Base-by-base conservation (phyloP, 23 tunicate genomes). In the Styela clava region DNA sequence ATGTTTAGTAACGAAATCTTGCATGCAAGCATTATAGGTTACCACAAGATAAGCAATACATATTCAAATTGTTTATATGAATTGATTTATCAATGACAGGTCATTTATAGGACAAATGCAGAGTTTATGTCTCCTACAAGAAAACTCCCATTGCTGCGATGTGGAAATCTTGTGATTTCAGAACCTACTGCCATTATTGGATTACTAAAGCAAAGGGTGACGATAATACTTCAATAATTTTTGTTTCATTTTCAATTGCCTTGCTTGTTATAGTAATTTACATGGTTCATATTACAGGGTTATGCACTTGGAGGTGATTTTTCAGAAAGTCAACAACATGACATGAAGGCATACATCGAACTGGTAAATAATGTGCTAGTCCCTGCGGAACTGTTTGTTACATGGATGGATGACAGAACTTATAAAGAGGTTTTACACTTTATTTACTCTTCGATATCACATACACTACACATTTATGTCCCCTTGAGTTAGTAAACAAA, bases 121-220 rank as follows among this genome's bases (percentile, higher is more conserved):
- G 97, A 92, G 69, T 79, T 79, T 64, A 92, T 92, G 82, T 32
- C 92, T 2, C 97, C 92, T 18, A 83, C 85, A 22, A 88, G 92
- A 0, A 83, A 79, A 61, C 86, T 92, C 9, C 97, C 97, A 31
- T 79, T 92, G 34, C 63, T 92, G 35, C 37, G 34, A 22, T 92
- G 97, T 74, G 92, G 97, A 44, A 79, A 92, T 0, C 61, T 84
- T 62, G 74, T 92, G 31, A 68, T 92, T 18, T 92, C 97, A 24
- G 97, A 87, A 65, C 92, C 97, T 32, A 62, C 62, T 19, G 74
- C 97, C 3, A 87, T 92, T 31, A 63, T 83, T 20, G 32, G 79
- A 0, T 92, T 92, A 69, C 30, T 91, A 0, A 86, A 91, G 64
- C 87, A 86, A 35, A 91, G 86, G 85, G 97, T 91, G 30, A 44